These are phyloP conservation scores for Jaculus jaculus DNA, from an alignment of 2,113 vertebrate species.

Conservation along the genomic window DNA sequence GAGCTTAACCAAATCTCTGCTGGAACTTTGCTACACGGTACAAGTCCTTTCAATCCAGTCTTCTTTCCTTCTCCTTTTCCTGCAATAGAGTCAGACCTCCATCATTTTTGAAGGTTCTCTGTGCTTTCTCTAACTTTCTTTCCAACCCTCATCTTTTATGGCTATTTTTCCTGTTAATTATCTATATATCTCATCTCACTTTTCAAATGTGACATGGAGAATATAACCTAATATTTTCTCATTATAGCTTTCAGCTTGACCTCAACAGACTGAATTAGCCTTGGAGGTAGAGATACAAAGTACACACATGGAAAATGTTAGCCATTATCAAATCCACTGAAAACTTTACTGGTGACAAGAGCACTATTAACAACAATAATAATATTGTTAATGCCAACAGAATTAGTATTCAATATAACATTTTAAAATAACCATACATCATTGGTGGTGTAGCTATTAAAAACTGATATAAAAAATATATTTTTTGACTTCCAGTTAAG, in stretches of 20 bases:
- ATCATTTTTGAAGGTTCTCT: too few species aligned
- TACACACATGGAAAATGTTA: neutral
- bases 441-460: slow-evolving; percentile 32
- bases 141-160: neutral
- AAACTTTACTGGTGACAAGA: slow-evolving; percentile 16
- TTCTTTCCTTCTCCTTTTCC: neutral
- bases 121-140: neutral
- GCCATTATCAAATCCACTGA: neutral
- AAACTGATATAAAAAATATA: too few species aligned
- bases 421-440: neutral
- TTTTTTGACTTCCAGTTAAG: too few species aligned
- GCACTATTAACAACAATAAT: neutral
- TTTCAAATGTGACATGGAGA: neutral
- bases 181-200: neutral
- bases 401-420: neutral
- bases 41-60: neutral
- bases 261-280: neutral
- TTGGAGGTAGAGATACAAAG: neutral
- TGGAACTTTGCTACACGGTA: neutral
- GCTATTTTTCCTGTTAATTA: neutral
- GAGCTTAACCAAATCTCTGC: neutral
- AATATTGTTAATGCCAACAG: neutral
- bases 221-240: neutral
- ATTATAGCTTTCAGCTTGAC: neutral
- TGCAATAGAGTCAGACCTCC: neutral